phyloP scores from a whole-genome alignment of 2,888 invertebrate species.

The Julus scandinavius region DNA sequence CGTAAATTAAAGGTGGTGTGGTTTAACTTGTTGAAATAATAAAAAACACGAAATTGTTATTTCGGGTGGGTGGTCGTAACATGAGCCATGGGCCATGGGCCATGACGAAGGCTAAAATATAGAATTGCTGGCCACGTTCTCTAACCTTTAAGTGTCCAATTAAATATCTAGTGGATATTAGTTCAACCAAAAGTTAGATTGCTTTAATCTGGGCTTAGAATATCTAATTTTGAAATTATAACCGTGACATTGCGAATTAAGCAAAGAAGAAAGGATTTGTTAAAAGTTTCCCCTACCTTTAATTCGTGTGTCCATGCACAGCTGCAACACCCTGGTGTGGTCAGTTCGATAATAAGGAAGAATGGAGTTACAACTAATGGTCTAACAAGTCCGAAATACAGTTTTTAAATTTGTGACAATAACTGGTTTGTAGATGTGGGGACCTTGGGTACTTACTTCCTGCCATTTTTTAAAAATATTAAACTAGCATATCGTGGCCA shows the following conservation, averaged over 20 bases:
- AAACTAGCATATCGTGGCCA: not conserved
- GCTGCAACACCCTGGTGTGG: not conserved
- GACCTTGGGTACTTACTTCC: constrained; percentile 24
- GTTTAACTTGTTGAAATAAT: not conserved
- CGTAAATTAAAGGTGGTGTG: not conserved
- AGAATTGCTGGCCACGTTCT: not conserved
- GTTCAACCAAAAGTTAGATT: not conserved
- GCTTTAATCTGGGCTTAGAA: not conserved
- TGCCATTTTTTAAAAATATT: constrained; percentile 1
- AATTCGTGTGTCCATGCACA: not conserved
- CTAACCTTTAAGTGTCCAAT: not conserved
- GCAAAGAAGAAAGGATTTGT: not conserved
- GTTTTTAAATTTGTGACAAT: not conserved
- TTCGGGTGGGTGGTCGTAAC: constrained; percentile 36
- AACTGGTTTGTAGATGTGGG: constrained; percentile 6
- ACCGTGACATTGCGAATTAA: constrained; percentile 3
- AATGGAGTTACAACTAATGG: not conserved
- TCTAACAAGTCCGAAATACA: not conserved
- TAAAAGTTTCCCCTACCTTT: not conserved
- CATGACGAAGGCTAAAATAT: constrained; percentile 25
- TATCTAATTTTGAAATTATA: constrained; percentile 22
- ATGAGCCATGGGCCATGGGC: not conserved
- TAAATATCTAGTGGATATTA: not conserved
- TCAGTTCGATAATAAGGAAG: not conserved
- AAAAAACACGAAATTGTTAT: constrained; percentile 10